Base-by-base conservation (phyloP, 2,888 invertebrate genomes). In the Glaucopsyche alexis region DNA sequence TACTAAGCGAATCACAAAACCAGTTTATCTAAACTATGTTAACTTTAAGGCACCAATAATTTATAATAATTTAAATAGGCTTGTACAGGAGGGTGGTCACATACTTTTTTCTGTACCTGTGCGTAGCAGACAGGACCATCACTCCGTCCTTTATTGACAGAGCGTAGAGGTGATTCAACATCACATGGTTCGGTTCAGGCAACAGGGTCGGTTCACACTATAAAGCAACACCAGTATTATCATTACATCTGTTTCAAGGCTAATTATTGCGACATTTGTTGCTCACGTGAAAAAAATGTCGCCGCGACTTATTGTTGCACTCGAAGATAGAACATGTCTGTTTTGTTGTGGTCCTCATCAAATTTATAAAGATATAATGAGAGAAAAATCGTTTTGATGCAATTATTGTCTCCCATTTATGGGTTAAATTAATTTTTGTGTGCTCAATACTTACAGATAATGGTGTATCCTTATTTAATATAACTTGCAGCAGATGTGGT, bases 171-270 rank as follows among this genome's bases (percentile, higher is more conserved):
- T 99, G 99, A 90, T 99, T 99, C 83, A 99, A 94, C 99, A 99
- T 99, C 42, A 99, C 99, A 87, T 99, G 99, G 88, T 99, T 99
- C 71, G 99, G 99, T 93, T 99, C 99, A n/a, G 99, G 99, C 81
- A 99, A 93, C 80, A 99, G 94, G 71, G 99, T 99, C 71, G 99
- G 99, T 88, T 99, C 99, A 92, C 99, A 99, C 97, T 99, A 91
- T 76, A 95, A 95, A 73, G 75, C 64, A 72, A 55, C 29, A 73
- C 2, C 5, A 49, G 49, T 4, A 29, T 29, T 29, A n/a, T 4
- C 2, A 29, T 29, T 29, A 29, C 29, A 29, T 29, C 4, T 29
- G 29, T 29, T 29, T 29, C 4, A 29, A 29, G 29, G 29, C 29
- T 29, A 29, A 29, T 29, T 29, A 29, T 29, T 29, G 29, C 29